A percentile compares a stretch with the other conserved stretches of the same genome.
phyloP scores from a whole-genome alignment of 2,797 vertebrate genomes.

The Bucorvus abyssinicus region DNA sequence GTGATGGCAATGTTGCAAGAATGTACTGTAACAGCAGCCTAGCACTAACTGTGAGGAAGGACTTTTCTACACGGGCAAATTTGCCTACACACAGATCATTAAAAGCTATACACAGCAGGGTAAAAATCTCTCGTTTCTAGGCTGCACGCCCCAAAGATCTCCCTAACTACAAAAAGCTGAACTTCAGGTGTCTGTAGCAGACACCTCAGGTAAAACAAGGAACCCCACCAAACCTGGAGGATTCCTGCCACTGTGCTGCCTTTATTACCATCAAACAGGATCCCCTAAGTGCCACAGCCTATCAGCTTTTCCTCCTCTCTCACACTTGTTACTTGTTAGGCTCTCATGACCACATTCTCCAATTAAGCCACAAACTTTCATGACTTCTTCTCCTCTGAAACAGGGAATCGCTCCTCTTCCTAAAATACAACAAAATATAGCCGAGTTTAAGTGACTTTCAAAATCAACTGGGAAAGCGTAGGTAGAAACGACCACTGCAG shows the following conservation, averaged over 20 bases:
- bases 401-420: background rate
- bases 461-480: background rate
- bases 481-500: background rate
- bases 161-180: background rate
- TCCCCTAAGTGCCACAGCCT: background rate
- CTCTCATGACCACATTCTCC: background rate
- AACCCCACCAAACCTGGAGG: background rate
- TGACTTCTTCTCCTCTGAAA: background rate
- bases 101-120: background rate
- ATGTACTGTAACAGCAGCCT: fast-evolving
- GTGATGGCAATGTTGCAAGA: background rate
- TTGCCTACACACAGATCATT: background rate
- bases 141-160: background rate
- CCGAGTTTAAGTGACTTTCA: background rate
- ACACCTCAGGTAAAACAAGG: background rate
- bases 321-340: background rate
- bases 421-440: background rate
- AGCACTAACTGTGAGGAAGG: background rate
- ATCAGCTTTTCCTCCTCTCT: background rate
- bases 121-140: background rate
- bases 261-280: background rate
- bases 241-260: background rate
- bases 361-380: background rate
- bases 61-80: background rate
- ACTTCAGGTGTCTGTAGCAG: background rate